These are phyloP conservation scores for Megaceryle torquata DNA, from an alignment of 2,113 vertebrate genomes.

Conservation along the genomic window DNA sequence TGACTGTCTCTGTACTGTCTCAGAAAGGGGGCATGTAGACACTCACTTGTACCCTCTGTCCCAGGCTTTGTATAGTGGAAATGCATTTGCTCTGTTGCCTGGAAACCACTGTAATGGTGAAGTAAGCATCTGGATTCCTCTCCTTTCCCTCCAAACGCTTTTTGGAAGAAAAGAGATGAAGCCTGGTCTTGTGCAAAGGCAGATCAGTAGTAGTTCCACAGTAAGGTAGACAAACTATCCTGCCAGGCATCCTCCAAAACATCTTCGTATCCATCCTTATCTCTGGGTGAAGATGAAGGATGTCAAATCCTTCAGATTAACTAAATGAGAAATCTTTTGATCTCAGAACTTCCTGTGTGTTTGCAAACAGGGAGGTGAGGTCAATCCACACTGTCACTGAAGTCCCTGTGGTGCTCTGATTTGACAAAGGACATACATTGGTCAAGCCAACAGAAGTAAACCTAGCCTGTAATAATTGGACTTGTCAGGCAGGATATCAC, in stretches of 20 bases:
- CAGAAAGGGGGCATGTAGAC: neutral
- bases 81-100: neutral
- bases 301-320: accelerated
- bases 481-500: slow-evolving; percentile 1
- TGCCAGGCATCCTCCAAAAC: neutral
- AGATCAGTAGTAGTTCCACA: neutral
- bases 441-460: neutral
- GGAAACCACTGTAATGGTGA: neutral
- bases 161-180: neutral
- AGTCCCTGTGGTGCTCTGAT: neutral
- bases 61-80: neutral
- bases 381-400: neutral
- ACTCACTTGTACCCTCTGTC: accelerated
- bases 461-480: neutral
- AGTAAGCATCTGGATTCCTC: neutral
- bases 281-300: neutral
- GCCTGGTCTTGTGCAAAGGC: neutral
- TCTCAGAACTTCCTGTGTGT: neutral
- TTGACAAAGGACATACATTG: neutral
- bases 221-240: neutral
- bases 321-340: neutral
- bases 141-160: neutral
- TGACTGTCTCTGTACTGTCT: neutral
- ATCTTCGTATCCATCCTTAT: neutral
- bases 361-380: neutral